phyloP scores from a whole-genome alignment of 2,113 vertebrate species.

The Pseudonaja textilis region DNA sequence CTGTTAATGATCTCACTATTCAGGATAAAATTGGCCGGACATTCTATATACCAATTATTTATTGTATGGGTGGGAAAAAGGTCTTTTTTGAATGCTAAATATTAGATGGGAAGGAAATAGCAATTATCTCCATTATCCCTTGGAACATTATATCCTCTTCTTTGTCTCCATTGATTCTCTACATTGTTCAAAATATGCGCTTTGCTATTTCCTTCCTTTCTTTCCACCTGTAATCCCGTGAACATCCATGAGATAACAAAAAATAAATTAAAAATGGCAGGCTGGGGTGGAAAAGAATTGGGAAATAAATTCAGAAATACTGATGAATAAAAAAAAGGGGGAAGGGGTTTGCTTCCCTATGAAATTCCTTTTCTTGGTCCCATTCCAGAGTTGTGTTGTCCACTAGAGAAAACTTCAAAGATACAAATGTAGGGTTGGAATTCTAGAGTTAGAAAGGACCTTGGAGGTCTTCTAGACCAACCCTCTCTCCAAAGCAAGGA shows the following conservation, averaged over 20 bases:
- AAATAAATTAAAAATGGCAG: not conserved
- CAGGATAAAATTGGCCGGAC: not conserved
- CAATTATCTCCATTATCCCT: slow-evolving; percentile 3
- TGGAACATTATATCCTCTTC: not conserved
- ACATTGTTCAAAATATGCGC: slow-evolving; percentile 9
- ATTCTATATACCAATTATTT: not conserved
- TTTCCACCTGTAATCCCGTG: not conserved
- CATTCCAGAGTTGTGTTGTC: too few relatives aligned
- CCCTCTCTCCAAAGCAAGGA: too few relatives aligned
- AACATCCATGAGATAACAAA: not conserved
- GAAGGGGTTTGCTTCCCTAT: not conserved
- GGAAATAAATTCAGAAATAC: not conserved
- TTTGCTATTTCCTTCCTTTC: slow-evolving; percentile 11
- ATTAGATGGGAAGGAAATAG: slow-evolving; percentile 13
- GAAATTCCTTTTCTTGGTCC: not conserved
- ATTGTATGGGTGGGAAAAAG: not conserved
- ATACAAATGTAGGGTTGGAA: not conserved
- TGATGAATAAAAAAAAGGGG: not conserved
- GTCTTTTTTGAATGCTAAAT: not conserved
- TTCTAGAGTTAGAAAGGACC: not conserved
- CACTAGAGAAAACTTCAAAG: not conserved
- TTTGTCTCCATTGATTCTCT: slow-evolving; percentile 3
- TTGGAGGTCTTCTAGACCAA: not conserved
- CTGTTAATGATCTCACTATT: not conserved
- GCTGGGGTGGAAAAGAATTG: not conserved